Percentiles rank a stretch among this genome's conserved stretches.
phyloP scores from a whole-genome alignment of 2,888 invertebrate genomes.

The Athrips mouffetella region DNA sequence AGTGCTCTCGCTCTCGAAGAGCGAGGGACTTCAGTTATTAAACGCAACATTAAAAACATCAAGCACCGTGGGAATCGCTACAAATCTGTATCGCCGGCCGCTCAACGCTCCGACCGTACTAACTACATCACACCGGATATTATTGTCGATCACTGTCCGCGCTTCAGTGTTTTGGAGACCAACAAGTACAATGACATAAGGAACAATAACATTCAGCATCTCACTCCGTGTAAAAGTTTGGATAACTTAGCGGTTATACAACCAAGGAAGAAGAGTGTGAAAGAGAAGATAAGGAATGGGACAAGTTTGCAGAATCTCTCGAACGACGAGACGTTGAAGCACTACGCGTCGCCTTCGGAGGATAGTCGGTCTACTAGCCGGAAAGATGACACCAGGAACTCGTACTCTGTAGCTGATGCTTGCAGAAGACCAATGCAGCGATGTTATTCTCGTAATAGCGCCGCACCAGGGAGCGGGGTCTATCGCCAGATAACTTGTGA shows the following conservation, averaged over 20 bases:
- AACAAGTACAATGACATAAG: slow-evolving; percentile 58
- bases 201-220: slow-evolving; percentile 58
- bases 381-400: slow-evolving; percentile 53
- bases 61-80: slow-evolving; percentile 57
- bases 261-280: slow-evolving; percentile 38
- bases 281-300: slow-evolving; percentile 53
- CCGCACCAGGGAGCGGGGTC: slow-evolving; percentile 59
- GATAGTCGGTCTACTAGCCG: slow-evolving; percentile 35
- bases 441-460: slow-evolving; percentile 47
- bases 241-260: slow-evolving; percentile 64
- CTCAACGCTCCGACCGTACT: slow-evolving; percentile 30
- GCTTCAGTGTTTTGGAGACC: slow-evolving; percentile 58
- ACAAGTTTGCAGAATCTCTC: slow-evolving; percentile 63
- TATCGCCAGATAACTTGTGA: slow-evolving; percentile 66
- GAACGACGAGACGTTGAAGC: slow-evolving; percentile 57
- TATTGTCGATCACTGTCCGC: slow-evolving; percentile 59
- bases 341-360: slow-evolving; percentile 55
- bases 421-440: slow-evolving; percentile 47
- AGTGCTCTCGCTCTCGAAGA: slow-evolving; percentile 59
- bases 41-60: slow-evolving; percentile 65
- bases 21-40: slow-evolving; percentile 61
- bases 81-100: slow-evolving; percentile 41
- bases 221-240: slow-evolving; percentile 68
- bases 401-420: slow-evolving; percentile 61
- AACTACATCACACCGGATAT: slow-evolving; percentile 59